Evolutionary conservation across 2,888 invertebrate species (phyloP).

Genomic region (Melanargia galathea): DNA sequence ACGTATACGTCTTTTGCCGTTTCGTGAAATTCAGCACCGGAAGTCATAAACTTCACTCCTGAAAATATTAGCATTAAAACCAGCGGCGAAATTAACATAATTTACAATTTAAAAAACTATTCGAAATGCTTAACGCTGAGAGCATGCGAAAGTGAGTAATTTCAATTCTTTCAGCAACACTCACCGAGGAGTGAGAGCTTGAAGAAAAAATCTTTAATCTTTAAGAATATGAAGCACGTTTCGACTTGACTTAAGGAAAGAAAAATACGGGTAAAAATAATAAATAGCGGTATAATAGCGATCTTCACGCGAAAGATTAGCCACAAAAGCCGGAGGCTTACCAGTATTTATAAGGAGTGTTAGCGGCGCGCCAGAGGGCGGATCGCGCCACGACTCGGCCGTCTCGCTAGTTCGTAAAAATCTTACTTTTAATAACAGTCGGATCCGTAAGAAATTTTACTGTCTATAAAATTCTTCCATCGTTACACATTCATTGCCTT

Average conservation of each 20-base stretch:
- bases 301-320: slow-evolving; percentile 81
- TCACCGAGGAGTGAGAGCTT: slow-evolving; percentile 45
- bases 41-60: slow-evolving; percentile 8
- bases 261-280: slow-evolving; percentile 74
- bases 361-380: slow-evolving; percentile 70
- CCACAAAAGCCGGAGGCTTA: slow-evolving; percentile 78
- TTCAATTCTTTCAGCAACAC: slow-evolving; percentile 66
- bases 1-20: not conserved
- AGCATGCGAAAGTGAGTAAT: slow-evolving; percentile 65
- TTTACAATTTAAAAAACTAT: slow-evolving; percentile 70
- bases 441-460: slow-evolving; percentile 31
- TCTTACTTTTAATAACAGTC: slow-evolving; percentile 32
- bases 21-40: slow-evolving; percentile 2
- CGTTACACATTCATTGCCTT: slow-evolving; percentile 10
- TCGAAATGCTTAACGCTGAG: slow-evolving; percentile 63
- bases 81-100: slow-evolving; percentile 60
- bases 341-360: slow-evolving; percentile 80
- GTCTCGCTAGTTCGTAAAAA: slow-evolving; percentile 37
- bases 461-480: slow-evolving; percentile 24
- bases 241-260: slow-evolving; percentile 70
- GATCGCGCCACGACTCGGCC: slow-evolving; percentile 41
- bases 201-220: slow-evolving; percentile 46
- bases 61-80: slow-evolving; percentile 20
- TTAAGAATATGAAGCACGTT: slow-evolving; percentile 66
- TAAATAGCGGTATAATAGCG: slow-evolving; percentile 80